Conservation (phyloP, 2,797 vertebrate genomes). For the Gambusia yucatana region DNA sequence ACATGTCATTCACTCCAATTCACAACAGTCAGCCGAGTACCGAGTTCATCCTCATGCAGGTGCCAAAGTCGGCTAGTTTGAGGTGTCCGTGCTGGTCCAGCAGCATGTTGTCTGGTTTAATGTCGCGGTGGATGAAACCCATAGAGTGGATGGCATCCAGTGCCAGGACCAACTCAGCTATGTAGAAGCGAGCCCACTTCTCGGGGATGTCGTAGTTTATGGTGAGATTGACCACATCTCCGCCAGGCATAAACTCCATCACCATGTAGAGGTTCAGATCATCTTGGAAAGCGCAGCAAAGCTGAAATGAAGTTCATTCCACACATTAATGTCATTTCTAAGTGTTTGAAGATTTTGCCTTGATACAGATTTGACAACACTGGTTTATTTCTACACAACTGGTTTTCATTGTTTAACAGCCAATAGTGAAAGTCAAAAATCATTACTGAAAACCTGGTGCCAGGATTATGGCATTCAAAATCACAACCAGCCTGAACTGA, state of each 20-base stretch:
- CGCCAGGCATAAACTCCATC: constrained; percentile 99
- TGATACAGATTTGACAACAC: not conserved
- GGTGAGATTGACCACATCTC: constrained; percentile 97
- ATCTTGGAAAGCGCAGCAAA: constrained; percentile 98
- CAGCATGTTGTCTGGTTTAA: constrained; percentile 99
- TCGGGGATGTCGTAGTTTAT: constrained; percentile 97
- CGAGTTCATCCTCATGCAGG: constrained; percentile 98
- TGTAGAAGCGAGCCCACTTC: constrained; percentile 96
- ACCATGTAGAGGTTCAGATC: constrained; percentile 95
- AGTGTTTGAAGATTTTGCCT: not conserved
- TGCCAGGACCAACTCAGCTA: constrained; percentile 94
- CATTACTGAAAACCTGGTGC: not conserved
- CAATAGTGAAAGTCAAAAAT: not conserved
- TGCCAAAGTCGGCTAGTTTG: constrained; percentile 97
- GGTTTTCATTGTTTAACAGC: not conserved
- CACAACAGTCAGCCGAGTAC: constrained; percentile 74
- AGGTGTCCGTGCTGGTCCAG: constrained; percentile 93
- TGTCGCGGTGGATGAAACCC: constrained; percentile 96
- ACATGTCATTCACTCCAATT: not conserved
- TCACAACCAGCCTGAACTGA: not conserved
- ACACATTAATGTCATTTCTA: not conserved
- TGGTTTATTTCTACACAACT: constrained; percentile 1
- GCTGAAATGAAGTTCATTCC: constrained; percentile 66
- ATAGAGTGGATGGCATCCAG: constrained; percentile 96
- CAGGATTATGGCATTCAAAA: not conserved